Evolutionary conservation across 2,113 vertebrate genomes (phyloP).

Genomic region (Antechinus flavipes): DNA sequence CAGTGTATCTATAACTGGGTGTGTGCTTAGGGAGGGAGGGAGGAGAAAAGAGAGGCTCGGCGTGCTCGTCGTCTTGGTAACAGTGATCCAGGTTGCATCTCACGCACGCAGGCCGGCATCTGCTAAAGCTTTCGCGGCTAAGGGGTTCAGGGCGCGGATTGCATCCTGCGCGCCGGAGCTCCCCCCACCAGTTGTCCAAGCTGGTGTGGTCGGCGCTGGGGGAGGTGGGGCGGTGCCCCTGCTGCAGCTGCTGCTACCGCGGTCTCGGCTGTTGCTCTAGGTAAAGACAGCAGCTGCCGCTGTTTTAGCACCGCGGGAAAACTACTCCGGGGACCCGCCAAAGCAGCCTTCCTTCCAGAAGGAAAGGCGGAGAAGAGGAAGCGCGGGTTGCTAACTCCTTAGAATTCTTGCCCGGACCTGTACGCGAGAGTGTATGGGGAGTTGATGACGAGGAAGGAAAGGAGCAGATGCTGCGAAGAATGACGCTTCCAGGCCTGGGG

Average conservation of each 20-base stretch:
- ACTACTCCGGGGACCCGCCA: too few species aligned
- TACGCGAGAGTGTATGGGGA: neutral
- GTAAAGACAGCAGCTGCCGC: neutral
- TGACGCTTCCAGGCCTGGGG: conserved; percentile 9
- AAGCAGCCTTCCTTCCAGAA: neutral
- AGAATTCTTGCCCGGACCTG: neutral
- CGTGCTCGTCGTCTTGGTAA: conserved; percentile 47
- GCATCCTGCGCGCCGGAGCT: neutral
- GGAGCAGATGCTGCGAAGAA: conserved; percentile 18
- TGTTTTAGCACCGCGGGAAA: too few species aligned
- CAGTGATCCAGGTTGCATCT: conserved; percentile 32
- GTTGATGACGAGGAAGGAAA: neutral
- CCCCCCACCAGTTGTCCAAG: neutral
- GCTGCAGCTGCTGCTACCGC: neutral
- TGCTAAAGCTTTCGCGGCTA: rapidly evolving
- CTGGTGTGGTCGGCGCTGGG: neutral
- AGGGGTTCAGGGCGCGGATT: neutral
- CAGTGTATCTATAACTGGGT: neutral
- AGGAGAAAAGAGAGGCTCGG: neutral
- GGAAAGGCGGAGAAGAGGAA: too few species aligned
- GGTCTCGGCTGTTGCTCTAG: neutral
- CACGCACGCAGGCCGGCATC: neutral
- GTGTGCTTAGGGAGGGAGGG: neutral
- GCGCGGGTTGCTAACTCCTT: neutral
- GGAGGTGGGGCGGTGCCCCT: neutral